These are phyloP conservation scores for Sebastes vulpes DNA, from an alignment of 2,797 vertebrate species.

Conservation along the genomic window DNA sequence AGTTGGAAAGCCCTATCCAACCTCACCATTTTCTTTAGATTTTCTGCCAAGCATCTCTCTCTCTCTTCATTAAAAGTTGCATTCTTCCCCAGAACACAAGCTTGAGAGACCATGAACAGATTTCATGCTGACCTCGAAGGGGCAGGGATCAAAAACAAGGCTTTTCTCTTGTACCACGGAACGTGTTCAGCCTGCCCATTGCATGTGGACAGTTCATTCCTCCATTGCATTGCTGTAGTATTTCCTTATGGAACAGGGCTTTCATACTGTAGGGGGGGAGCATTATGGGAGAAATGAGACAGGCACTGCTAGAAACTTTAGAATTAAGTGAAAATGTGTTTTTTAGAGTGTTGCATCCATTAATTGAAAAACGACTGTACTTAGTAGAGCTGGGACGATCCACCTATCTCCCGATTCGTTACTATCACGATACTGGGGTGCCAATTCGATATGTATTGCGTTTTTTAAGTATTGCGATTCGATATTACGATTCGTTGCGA, in stretches of 20 bases:
- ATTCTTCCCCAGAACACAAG: slow-evolving; percentile 48
- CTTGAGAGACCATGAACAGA: slow-evolving; percentile 43
- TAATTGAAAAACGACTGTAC: neutral
- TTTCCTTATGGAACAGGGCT: slow-evolving; percentile 78
- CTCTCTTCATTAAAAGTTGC: slow-evolving; percentile 77
- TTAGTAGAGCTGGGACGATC: neutral
- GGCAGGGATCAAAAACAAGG: slow-evolving; percentile 66
- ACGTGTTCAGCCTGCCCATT: slow-evolving; percentile 78
- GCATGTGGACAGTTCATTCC: slow-evolving; percentile 82
- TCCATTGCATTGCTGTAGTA: slow-evolving; percentile 79
- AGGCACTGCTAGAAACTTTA: slow-evolving; percentile 14
- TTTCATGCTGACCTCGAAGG: slow-evolving; percentile 33
- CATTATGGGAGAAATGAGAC: slow-evolving; percentile 45
- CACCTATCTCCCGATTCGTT: no score
- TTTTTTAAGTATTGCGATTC: no score
- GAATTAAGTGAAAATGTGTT: slow-evolving; percentile 29
- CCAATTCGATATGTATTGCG: no score
- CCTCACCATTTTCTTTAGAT: slow-evolving; percentile 31
- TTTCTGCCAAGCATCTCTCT: slow-evolving; percentile 50
- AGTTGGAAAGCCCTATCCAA: slow-evolving; percentile 24
- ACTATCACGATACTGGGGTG: no score
- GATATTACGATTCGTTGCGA: no score
- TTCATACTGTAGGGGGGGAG: slow-evolving; percentile 24
- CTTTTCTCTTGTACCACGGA: slow-evolving; percentile 81
- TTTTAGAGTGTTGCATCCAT: slow-evolving; percentile 7